These are phyloP conservation scores for Dryobates pubescens DNA, from an alignment of 2,797 vertebrate genomes.

Conservation along the genomic window DNA sequence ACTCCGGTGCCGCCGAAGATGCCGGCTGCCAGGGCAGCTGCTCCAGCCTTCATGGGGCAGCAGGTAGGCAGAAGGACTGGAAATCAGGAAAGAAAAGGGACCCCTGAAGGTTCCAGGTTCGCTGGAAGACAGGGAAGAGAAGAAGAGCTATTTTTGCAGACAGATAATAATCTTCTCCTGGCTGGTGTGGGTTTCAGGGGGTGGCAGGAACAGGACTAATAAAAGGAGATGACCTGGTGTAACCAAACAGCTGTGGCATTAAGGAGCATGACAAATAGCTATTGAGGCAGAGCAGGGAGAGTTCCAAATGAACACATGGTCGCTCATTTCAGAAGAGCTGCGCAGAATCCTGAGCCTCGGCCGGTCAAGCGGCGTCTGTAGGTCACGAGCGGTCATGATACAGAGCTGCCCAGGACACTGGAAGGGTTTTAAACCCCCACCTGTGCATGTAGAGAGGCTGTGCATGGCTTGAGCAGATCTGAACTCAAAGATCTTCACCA, in stretches of 20 bases:
- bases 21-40: conserved; percentile 80
- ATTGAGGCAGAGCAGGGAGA: neutral
- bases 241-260: conserved; percentile 66
- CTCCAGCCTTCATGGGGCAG: conserved; percentile 84
- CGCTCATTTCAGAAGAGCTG: rapidly evolving
- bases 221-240: conserved; percentile 73
- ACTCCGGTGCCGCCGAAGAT: conserved; percentile 81
- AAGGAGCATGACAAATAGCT: conserved; percentile 12
- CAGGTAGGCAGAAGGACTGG: neutral
- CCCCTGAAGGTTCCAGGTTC: neutral
- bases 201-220: conserved; percentile 64
- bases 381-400: rapidly evolving
- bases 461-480: neutral
- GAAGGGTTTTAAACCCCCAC: neutral
- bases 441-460: neutral
- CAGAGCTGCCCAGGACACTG: neutral
- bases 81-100: conserved; percentile 21
- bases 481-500: neutral
- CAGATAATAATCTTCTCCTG: conserved; percentile 62
- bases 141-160: conserved; percentile 81
- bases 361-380: rapidly evolving
- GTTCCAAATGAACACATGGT: neutral
- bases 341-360: neutral
- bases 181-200: conserved; percentile 78
- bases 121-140: neutral